phyloP scores from a whole-genome alignment of 1,140 invertebrate genomes.

The Lepidostoma basale region DNA sequence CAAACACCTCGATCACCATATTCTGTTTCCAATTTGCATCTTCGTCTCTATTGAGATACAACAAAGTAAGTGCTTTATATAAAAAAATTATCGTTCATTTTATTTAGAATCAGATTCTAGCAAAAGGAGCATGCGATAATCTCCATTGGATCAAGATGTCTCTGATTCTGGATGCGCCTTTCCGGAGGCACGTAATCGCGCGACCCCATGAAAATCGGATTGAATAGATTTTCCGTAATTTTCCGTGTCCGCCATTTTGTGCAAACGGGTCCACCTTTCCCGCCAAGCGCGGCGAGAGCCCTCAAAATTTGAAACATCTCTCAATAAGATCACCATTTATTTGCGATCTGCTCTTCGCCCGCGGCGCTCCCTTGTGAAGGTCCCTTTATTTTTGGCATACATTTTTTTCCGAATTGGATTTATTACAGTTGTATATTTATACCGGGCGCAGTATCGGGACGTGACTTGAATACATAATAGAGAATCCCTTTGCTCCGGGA shows the following conservation, averaged over 20 bases:
- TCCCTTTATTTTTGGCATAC: slow-evolving; percentile 5
- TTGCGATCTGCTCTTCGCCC: slow-evolving; percentile 23
- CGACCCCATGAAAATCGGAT: slow-evolving; percentile 26
- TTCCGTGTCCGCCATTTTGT: not conserved
- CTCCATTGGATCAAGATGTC: not conserved
- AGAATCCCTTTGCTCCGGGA: not conserved
- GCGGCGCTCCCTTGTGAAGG: not conserved
- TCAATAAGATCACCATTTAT: slow-evolving; percentile 42
- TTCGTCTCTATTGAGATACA: too few species aligned
- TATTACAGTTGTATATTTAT: slow-evolving; percentile 20
- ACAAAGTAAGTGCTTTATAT: too few species aligned
- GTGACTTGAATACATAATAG: slow-evolving; percentile 1
- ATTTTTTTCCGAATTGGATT: not conserved
- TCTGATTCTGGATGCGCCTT: not conserved
- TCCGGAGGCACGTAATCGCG: not conserved
- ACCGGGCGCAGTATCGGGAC: not conserved
- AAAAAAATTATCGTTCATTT: too few species aligned
- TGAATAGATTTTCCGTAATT: slow-evolving; percentile 13
- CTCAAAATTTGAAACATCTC: slow-evolving; percentile 18
- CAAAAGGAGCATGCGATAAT: too few species aligned
- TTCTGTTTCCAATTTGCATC: too few species aligned
- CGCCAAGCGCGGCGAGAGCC: slow-evolving; percentile 1
- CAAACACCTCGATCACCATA: too few species aligned
- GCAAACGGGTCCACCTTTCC: not conserved
- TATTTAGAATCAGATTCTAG: too few species aligned